Evolutionary conservation across 1,140 invertebrate species (phyloP).

Genomic region (Diorhabda elongata): DNA sequence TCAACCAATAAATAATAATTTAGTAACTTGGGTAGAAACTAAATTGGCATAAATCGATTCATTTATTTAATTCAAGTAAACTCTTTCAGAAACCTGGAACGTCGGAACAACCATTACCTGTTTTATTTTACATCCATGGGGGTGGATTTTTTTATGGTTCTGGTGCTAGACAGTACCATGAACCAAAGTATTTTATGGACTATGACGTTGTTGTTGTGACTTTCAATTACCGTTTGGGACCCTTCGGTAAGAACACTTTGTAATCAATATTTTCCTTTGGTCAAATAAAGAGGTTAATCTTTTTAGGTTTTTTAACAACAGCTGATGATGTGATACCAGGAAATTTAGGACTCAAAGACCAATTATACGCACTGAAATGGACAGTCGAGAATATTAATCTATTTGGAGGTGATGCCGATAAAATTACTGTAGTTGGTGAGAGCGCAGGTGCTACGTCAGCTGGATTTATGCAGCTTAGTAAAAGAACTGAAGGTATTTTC

Average conservation of each 20-base stretch:
- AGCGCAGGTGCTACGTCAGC: slow-evolving; percentile 18
- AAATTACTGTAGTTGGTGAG: slow-evolving; percentile 19
- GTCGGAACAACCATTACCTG: slow-evolving; percentile 4
- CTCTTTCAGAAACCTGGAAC: neutral
- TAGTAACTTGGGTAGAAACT: no score
- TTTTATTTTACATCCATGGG: slow-evolving; percentile 25
- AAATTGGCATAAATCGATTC: no score
- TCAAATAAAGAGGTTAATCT: neutral
- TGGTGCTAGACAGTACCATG: slow-evolving; percentile 41
- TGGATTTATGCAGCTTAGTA: slow-evolving; percentile 12
- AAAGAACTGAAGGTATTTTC: neutral
- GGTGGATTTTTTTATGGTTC: slow-evolving; percentile 23
- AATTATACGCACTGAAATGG: slow-evolving; percentile 16
- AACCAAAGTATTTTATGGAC: slow-evolving; percentile 24
- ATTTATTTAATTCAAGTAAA: no score
- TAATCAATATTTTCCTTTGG: neutral
- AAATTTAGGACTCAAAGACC: slow-evolving; percentile 16
- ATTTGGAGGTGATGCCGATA: slow-evolving; percentile 15
- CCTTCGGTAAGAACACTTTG: slow-evolving; percentile 21
- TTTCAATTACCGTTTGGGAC: slow-evolving; percentile 24
- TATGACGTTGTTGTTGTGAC: slow-evolving; percentile 22
- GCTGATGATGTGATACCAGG: slow-evolving; percentile 15
- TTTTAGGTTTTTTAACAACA: slow-evolving; percentile 18
- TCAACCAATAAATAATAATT: no score
- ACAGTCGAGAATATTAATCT: slow-evolving; percentile 12